A percentile compares a stretch with the other conserved stretches of the same genome.
Evolutionary conservation across 35 echinoderm and acorn worm genomes (phyloP).

Genomic region (Lytechinus pictus): DNA sequence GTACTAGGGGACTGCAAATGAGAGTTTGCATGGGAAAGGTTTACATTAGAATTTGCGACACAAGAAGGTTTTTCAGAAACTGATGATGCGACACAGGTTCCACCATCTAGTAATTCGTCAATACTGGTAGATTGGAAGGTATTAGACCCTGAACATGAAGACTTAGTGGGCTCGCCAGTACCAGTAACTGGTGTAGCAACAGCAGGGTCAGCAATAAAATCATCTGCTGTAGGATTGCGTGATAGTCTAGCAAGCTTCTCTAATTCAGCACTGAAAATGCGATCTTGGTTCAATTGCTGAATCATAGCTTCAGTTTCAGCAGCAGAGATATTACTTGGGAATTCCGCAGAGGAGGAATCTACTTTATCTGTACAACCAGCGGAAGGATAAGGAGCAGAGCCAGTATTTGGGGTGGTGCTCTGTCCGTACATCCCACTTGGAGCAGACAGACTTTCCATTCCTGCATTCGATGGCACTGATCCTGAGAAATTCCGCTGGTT

Average conservation of each 20-base stretch:
- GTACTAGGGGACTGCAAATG: background rate
- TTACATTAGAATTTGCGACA: conserved; percentile 7
- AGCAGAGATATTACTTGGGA: conserved; percentile 1
- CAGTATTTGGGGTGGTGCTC: background rate
- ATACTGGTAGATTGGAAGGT: background rate
- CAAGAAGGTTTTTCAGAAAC: conserved; percentile 15
- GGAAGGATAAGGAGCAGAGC: background rate
- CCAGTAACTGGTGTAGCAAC: background rate
- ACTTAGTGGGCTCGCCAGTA: background rate
- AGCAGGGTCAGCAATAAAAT: conserved; percentile 37
- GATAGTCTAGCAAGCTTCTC: conserved; percentile 96
- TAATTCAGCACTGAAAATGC: conserved; percentile 92
- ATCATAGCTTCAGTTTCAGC: background rate
- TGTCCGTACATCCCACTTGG: conserved; percentile 11
- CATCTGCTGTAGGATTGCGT: conserved; percentile 63
- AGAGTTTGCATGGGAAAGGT: conserved; percentile 18
- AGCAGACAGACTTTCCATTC: background rate
- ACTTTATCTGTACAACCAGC: conserved; percentile 15
- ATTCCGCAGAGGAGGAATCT: conserved; percentile 36
- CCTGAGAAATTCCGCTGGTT: background rate
- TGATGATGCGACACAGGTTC: background rate
- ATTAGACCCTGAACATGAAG: conserved; percentile 6
- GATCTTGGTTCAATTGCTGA: conserved; percentile 49
- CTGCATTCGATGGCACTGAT: background rate
- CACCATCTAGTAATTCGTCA: conserved; percentile 36